A percentile compares a stretch with the other conserved stretches of the same genome.
phyloP scores from a whole-genome alignment of 2,797 vertebrate genomes.

The Glossophaga mutica region DNA sequence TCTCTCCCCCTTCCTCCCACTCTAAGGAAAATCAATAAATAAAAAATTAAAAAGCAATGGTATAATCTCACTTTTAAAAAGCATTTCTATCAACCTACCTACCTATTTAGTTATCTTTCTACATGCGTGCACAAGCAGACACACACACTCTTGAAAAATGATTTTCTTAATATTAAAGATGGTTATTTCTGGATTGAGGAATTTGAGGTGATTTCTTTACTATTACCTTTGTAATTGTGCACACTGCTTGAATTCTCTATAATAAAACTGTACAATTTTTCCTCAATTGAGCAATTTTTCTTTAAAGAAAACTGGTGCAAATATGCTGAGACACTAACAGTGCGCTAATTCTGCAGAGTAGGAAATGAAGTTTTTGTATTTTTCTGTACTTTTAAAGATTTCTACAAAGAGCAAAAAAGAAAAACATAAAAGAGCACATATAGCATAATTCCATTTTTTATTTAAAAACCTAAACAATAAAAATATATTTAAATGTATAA shows the following conservation, averaged over 20 bases:
- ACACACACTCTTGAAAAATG: neutral
- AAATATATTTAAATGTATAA: neutral
- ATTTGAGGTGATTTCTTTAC: neutral
- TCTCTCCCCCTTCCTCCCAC: neutral
- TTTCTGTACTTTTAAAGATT: slow-evolving; percentile 5
- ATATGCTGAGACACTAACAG: neutral
- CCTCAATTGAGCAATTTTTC: neutral
- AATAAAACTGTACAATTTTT: neutral
- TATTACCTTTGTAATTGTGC: slow-evolving; percentile 7
- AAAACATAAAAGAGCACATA: slow-evolving; percentile 6
- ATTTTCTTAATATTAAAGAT: neutral
- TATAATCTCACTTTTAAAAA: neutral
- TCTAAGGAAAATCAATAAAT: neutral
- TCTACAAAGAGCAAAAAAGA: neutral
- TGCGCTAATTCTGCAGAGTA: neutral
- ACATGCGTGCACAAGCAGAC: neutral
- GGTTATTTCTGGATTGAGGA: neutral
- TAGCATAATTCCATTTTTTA: neutral
- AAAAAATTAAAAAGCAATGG: neutral
- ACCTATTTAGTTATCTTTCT: neutral
- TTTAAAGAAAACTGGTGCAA: neutral
- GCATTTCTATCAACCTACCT: neutral
- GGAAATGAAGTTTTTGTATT: neutral
- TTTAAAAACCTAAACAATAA: neutral
- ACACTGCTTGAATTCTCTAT: neutral